Base-by-base conservation (phyloP, 2,113 vertebrate species). In the Delphinapterus leucas region DNA sequence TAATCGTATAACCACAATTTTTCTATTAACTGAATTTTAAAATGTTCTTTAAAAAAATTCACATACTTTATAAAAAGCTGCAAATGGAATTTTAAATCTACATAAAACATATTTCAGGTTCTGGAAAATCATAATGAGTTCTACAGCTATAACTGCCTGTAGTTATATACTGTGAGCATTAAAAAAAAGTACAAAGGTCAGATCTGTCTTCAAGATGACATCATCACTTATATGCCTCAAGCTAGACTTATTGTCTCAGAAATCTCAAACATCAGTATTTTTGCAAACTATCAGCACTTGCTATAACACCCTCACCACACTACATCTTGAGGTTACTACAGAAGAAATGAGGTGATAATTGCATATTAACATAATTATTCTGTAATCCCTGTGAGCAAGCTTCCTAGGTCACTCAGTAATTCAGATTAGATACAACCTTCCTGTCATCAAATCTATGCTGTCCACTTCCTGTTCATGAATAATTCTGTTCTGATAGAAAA, bases 361-460 rank as follows among this genome's bases (percentile, higher is more conserved):
- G 99, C 99, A 99, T 99, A 99, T 99, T 99, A 99, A 99, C 99
- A 99, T 99, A 99, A 99, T 99, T 99, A 99, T 99, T 99, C 98
- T 97, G 98, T 98, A 99, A 99, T 99, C 98, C 98, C 98, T 98
- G 97, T 98, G 98, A 99, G 98, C 98, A 99, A 99, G 98, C 98
- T 98, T 99, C 98, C 98, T 97, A 98, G 99, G 99, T 99, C 99
- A 99, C 98, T 99, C 98, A 98, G 98, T 99, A 98, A 99, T 98
- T 99, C 99, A 98, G 98, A 98, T 98, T 97, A 99, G 98, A 98
- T 97, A 97, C 98, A 99, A 99, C 98, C 98, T 98, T 98, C 98
- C 97, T 98, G 98, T 99, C 98, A 99, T 98, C 98, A 98, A 98
- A 98, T 98, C 97, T 97, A 98, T 99, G 98, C 95, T 99, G 98